Evolutionary conservation across 2,113 vertebrate species (phyloP), one percentile per base, ranked within the genome.

Genomic region (Alexandromys fortis): DNA sequence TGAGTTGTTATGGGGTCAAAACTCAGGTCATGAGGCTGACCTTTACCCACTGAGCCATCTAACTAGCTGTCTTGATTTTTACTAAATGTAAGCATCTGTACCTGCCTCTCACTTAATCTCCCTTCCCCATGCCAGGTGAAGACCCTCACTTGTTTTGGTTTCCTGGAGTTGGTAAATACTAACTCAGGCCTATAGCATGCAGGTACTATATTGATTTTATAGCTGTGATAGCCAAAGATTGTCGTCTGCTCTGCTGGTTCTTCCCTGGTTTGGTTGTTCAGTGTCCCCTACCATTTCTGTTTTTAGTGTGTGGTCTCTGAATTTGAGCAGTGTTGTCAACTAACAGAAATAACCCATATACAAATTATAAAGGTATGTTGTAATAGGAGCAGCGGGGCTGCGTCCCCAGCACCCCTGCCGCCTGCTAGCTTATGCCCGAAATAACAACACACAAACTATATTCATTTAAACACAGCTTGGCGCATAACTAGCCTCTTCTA

Each of bases 281-380:
- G 35, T 24, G 1, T 38, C 65, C 77, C 22, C 70, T 92, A 61
- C 58, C 10, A 33, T 90, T 92, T 91, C 78, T 90, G 16, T 61
- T 92, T 91, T 90, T 35, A 17, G 58, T 49, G 17, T 13, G 55
- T 87, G 42, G 58, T 92, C 55, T 88, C 28, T 96, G 75, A 91
- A 91, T 79, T 86, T 92, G 58, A 91, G 65, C 87, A 38, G 9
- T 65, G 61, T 82, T 86, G 42, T 94, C 86, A 88, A 33, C 28
- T 47, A 91, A 90, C n/a, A 94, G 45, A 95, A 92, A 42, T 89
- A 91, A 88, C 8, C 65, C 28, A 75, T 75, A 89, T 73, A 89
- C 3, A 14, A 22, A 68, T n/a, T 72, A 42, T 85, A 82, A 92
- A 92, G 65, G 55, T 82, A 82, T 42, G 42, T 42, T 42, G 42